These are phyloP conservation scores for Leucoraja erinaceus DNA, from an alignment of 2,113 vertebrate genomes.

Conservation along the genomic window DNA sequence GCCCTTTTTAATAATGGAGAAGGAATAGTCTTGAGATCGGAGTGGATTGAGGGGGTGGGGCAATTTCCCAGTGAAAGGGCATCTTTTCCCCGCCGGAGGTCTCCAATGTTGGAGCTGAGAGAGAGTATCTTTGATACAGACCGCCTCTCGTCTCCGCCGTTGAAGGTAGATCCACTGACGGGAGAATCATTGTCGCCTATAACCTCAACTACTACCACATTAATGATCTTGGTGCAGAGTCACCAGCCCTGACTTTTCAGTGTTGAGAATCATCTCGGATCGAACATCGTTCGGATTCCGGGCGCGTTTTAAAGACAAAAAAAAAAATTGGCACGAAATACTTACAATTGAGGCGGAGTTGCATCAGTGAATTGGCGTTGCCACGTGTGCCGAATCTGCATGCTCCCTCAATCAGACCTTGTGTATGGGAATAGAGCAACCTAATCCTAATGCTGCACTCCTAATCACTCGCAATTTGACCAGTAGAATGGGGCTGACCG, in stretches of 20 bases:
- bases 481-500: no score
- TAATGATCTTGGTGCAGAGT: background rate
- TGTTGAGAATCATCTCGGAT: background rate
- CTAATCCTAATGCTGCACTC: background rate
- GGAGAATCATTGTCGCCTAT: background rate
- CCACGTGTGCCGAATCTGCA: slow-evolving; percentile 16
- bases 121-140: background rate
- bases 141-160: background rate
- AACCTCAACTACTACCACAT: background rate
- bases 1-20: background rate
- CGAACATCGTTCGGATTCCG: no score
- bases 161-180: background rate
- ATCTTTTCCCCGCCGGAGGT: background rate
- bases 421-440: background rate
- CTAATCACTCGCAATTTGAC: no score
- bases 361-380: background rate
- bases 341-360: background rate
- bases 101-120: background rate
- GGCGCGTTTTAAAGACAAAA: no score
- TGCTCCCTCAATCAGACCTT: background rate
- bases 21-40: background rate
- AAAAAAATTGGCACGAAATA: background rate
- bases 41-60: background rate
- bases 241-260: background rate
- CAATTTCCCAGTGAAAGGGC: background rate